Evolutionary conservation across 2,888 invertebrate genomes (phyloP).

Genomic region (Cryptus armator): DNA sequence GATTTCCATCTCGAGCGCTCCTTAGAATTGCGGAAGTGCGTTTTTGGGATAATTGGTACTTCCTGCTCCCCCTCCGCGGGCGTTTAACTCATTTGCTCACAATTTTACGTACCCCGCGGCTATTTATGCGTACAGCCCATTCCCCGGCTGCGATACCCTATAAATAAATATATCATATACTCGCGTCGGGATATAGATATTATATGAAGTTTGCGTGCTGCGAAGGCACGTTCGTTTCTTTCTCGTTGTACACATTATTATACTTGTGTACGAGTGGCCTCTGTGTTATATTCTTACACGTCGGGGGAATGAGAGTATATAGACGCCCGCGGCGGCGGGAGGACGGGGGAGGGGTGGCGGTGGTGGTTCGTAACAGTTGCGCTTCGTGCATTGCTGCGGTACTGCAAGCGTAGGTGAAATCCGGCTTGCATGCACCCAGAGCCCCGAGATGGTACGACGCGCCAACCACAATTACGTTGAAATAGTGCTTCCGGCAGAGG

Average conservation of each 20-base stretch:
- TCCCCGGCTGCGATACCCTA: too few relatives aligned
- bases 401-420: conserved; percentile 64
- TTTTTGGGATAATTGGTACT: neutral
- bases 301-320: neutral
- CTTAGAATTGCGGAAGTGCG: too few relatives aligned
- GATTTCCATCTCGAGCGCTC: too few relatives aligned
- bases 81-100: too few relatives aligned
- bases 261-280: neutral
- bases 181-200: neutral
- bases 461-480: conserved; percentile 83
- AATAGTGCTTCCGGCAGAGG: conserved; percentile 83
- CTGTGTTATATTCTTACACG: conserved; percentile 17
- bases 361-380: conserved; percentile 20
- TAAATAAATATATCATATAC: too few relatives aligned
- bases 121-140: too few relatives aligned
- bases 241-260: conserved; percentile 16
- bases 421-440: conserved; percentile 64
- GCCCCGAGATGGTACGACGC: conserved; percentile 75
- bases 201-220: conserved; percentile 1
- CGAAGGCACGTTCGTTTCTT: neutral
- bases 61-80: too few relatives aligned
- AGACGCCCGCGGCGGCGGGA: neutral
- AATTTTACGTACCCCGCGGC: too few relatives aligned
- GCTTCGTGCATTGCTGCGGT: conserved; percentile 33
- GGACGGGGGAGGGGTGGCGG: too few relatives aligned